phyloP scores from a whole-genome alignment of 1,140 invertebrate species.

The Zaprionus capensis region DNA sequence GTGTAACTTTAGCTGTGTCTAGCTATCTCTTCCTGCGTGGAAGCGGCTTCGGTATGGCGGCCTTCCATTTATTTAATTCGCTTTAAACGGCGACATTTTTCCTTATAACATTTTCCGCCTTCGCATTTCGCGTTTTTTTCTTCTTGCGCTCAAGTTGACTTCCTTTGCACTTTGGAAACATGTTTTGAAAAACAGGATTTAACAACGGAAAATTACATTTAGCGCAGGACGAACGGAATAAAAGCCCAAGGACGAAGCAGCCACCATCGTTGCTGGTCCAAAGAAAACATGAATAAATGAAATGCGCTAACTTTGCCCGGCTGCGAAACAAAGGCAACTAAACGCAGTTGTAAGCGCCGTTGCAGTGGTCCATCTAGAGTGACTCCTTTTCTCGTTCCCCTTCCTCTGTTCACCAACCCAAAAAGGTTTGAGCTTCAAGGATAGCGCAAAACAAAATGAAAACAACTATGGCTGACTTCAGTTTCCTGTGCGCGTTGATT shows the following conservation, averaged over 20 bases:
- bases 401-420: not conserved
- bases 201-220: constrained; percentile 82
- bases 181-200: constrained; percentile 82
- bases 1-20: not conserved
- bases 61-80: constrained; percentile 63
- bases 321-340: constrained; percentile 69
- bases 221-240: constrained; percentile 62
- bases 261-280: constrained; percentile 23
- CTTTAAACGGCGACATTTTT: constrained; percentile 37
- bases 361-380: constrained; percentile 12
- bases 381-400: not conserved
- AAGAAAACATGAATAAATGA: constrained; percentile 79
- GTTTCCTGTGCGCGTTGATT: constrained; percentile 67
- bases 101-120: constrained; percentile 25
- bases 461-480: constrained; percentile 57
- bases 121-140: constrained; percentile 42
- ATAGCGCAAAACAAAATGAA: constrained; percentile 4
- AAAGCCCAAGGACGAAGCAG: constrained; percentile 31
- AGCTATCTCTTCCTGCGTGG: not conserved
- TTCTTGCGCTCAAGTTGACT: constrained; percentile 76
- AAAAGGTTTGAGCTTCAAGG: constrained; percentile 14
- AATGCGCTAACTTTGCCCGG: constrained; percentile 72
- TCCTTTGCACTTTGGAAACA: constrained; percentile 76
- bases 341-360: constrained; percentile 63
- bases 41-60: constrained; percentile 26